Percentiles rank a stretch among this genome's conserved stretches.
Conservation (phyloP, 2,113 vertebrate species). For the Rhineura floridana region DNA sequence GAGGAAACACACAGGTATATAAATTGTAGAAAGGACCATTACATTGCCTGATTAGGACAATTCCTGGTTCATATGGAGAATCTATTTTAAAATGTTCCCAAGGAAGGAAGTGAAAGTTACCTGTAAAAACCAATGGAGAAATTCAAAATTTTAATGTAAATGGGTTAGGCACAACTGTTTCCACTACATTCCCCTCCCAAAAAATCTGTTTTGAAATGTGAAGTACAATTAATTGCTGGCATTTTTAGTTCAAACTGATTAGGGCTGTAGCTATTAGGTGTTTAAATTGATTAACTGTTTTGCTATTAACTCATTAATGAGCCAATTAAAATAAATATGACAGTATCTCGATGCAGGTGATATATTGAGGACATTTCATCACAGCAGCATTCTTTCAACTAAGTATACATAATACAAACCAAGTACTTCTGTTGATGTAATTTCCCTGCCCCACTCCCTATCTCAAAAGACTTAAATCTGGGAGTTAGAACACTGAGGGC, state of each 20-base stretch:
- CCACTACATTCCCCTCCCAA: no score
- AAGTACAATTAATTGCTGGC: neutral
- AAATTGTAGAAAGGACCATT: neutral
- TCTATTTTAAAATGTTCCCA: neutral
- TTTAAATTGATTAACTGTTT: conserved; percentile 39
- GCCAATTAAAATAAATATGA: conserved; percentile 42
- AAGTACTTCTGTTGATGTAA: conserved; percentile 1
- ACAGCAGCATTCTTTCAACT: neutral
- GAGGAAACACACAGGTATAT: neutral
- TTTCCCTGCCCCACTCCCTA: no score
- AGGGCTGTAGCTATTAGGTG: conserved; percentile 14
- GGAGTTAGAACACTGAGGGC: neutral
- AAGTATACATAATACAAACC: neutral
- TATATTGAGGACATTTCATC: conserved; percentile 9
- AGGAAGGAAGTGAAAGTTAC: neutral
- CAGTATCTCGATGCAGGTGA: conserved; percentile 22
- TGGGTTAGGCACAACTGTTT: no score
- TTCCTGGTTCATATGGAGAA: neutral
- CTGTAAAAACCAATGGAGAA: neutral
- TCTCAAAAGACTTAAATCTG: neutral
- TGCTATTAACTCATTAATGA: conserved; percentile 39
- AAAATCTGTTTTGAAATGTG: neutral
- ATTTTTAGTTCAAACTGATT: conserved; percentile 19
- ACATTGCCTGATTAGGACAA: neutral
- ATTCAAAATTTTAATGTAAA: neutral